phyloP scores from a whole-genome alignment of 2,888 invertebrate genomes.

The Sarcophaga subvicina region DNA sequence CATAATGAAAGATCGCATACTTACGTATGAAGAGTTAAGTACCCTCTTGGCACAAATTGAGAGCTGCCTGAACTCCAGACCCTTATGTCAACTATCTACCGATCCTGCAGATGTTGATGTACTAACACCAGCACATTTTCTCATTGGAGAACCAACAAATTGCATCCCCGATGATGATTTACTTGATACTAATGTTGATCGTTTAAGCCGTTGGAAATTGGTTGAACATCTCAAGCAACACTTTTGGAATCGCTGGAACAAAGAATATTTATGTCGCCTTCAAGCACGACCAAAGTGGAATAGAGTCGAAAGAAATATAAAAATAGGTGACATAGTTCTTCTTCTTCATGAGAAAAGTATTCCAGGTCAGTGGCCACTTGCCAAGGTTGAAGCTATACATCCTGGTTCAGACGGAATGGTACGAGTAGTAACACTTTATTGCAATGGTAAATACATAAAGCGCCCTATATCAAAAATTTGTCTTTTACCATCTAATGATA shows the following conservation, averaged over 20 bases:
- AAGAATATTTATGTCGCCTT: slow-evolving; percentile 43
- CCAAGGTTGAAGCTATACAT: background rate
- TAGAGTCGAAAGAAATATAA: too few species aligned
- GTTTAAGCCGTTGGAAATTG: slow-evolving; percentile 35
- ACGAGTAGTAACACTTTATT: background rate
- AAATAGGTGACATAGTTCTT: too few species aligned
- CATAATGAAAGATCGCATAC: slow-evolving; percentile 27
- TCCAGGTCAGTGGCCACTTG: too few species aligned
- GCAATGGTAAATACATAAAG: slow-evolving; percentile 1
- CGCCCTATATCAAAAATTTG: background rate
- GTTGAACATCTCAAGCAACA: slow-evolving; percentile 38
- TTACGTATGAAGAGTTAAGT: slow-evolving; percentile 33
- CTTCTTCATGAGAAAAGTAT: too few species aligned
- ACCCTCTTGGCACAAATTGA: slow-evolving; percentile 50
- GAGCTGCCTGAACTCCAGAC: slow-evolving; percentile 50
- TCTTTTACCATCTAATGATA: background rate
- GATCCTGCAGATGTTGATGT: slow-evolving; percentile 19
- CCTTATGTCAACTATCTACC: slow-evolving; percentile 29
- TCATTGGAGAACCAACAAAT: slow-evolving; percentile 46
- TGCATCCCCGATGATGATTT: slow-evolving; percentile 37
- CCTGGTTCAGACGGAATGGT: background rate
- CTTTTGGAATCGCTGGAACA: slow-evolving; percentile 62
- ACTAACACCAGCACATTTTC: slow-evolving; percentile 51
- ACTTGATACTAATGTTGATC: slow-evolving; percentile 12
- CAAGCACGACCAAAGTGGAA: slow-evolving; percentile 53